Evolutionary conservation across 2,797 vertebrate species (phyloP), one percentile per base, ranked within the genome.

Genomic region (Acanthiza pusilla): DNA sequence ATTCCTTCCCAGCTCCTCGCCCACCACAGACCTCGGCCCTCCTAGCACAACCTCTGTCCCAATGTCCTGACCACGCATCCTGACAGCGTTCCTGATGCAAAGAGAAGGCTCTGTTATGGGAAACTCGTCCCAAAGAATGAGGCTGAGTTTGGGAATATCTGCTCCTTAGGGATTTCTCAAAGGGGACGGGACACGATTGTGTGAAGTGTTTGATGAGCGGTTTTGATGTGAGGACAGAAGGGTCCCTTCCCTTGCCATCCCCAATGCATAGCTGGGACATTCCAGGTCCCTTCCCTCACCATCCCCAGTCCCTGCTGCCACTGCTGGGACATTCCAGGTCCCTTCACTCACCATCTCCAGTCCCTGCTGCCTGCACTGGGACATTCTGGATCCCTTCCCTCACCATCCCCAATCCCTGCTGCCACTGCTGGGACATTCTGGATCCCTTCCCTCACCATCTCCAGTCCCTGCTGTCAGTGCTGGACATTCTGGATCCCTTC

Each of bases 71-170:
- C 38, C 75, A 13, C 20, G 11, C 13, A 19, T 8, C 38, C 42
- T 66, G 43, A 27, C 32, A 12, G 54, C 0, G 0, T 7, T 43
- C 82, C 53, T n/a, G 9, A 7, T 11, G 10, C 74, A 34, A 71
- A 36, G 11, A 38, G 60, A 10, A 32, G 32, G 40, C 48, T 60
- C 70, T 47, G 4, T 11, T 3, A 1, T 5, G 26, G 55, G n/a
- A 57, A n/a, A 51, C 77, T 68, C 72, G 25, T 63, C 66, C 30
- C 12, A 1, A 75, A 80, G 71, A 92, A n/a, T 3, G 16, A 47
- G 51, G 29, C 10, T 23, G 32, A 50, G 14, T 65, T 60, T 6
- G 11, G 57, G 61, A 87, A 80, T 16, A 55, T 1, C 30, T 2
- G 0, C 54, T 67, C 72, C 42, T 45, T 9, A 43, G 23, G 40